A percentile compares a stretch with the other conserved stretches of the same genome.
Evolutionary conservation across 1,140 invertebrate genomes (phyloP).

Genomic region (Danaus plexippus): DNA sequence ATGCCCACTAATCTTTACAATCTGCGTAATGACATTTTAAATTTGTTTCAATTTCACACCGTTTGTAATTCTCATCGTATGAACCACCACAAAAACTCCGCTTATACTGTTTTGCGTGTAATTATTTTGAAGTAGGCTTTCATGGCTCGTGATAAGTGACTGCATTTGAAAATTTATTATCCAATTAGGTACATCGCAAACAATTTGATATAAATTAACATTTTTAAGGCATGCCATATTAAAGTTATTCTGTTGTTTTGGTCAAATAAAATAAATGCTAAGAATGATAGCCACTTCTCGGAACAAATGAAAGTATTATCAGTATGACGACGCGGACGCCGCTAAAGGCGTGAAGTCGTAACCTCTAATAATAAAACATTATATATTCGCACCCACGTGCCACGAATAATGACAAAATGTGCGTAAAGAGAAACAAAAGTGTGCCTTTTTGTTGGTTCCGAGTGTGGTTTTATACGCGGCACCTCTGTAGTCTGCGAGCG

Average conservation of each 20-base stretch:
- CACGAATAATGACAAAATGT: constrained; percentile 58
- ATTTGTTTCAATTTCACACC: constrained; percentile 24
- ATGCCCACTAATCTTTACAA: constrained; percentile 49
- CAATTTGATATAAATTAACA: too few relatives aligned
- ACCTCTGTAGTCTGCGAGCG: constrained; percentile 27
- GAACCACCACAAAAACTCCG: too few relatives aligned
- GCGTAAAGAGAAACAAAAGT: constrained; percentile 55
- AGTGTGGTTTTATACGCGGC: constrained; percentile 41
- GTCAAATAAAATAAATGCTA: constrained; percentile 7
- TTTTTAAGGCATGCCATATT: background rate
- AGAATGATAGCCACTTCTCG: constrained; percentile 48
- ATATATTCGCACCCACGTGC: constrained; percentile 67
- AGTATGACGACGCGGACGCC: constrained; percentile 31
- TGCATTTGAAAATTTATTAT: too few relatives aligned
- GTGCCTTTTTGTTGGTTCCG: constrained; percentile 37
- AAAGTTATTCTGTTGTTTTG: background rate
- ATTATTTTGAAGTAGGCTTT: too few relatives aligned
- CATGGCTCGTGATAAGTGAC: too few relatives aligned
- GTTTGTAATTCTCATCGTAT: constrained; percentile 7
- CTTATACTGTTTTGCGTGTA: too few relatives aligned
- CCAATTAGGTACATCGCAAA: too few relatives aligned
- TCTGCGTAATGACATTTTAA: constrained; percentile 47
- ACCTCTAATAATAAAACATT: constrained; percentile 67
- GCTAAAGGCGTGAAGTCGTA: constrained; percentile 64
- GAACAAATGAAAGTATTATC: constrained; percentile 63